Evolutionary conservation across 2,888 invertebrate species (phyloP).

Genomic region (Zaprionus bogoriensis): DNA sequence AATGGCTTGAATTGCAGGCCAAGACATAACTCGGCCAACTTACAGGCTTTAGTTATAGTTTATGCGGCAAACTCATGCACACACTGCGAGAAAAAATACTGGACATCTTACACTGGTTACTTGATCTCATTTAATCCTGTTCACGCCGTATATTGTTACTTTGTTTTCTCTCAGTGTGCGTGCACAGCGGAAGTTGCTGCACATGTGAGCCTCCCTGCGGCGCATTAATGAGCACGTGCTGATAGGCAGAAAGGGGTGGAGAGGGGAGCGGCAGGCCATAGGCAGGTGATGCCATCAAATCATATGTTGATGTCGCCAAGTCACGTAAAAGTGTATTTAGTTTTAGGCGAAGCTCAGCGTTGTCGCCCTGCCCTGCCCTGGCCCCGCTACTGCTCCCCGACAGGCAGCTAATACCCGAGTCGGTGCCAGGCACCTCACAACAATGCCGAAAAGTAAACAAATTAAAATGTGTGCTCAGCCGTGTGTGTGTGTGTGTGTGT

Average conservation of each 20-base stretch:
- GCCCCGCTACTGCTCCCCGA: too few species aligned
- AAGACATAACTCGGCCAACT: constrained; percentile 5
- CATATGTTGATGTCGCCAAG: constrained; percentile 69
- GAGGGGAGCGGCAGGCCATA: background rate
- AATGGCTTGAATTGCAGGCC: constrained; percentile 11
- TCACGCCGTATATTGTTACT: too few species aligned
- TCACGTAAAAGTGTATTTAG: constrained; percentile 74
- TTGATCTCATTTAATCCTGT: too few species aligned
- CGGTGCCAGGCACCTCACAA: constrained; percentile 57
- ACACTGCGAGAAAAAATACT: background rate
- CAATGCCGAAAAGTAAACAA: constrained; percentile 70
- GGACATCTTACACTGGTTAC: too few species aligned
- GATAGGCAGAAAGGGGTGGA: background rate
- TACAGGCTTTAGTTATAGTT: constrained; percentile 11
- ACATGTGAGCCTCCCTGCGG: constrained; percentile 24
- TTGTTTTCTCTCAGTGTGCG: background rate
- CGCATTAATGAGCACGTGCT: constrained; percentile 52
- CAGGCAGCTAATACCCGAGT: background rate
- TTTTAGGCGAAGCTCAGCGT: constrained; percentile 48
- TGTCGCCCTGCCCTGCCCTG: too few species aligned
- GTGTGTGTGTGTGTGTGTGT: constrained; percentile 2
- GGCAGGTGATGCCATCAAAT: constrained; percentile 47
- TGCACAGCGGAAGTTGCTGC: constrained; percentile 14
- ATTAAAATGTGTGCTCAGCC: constrained; percentile 73
- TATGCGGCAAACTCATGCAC: background rate